Percentiles rank a stretch among this genome's conserved stretches.
These are phyloP conservation scores for Lepidochitona cinerea DNA, from an alignment of 2,888 invertebrate species.

Conservation along the genomic window DNA sequence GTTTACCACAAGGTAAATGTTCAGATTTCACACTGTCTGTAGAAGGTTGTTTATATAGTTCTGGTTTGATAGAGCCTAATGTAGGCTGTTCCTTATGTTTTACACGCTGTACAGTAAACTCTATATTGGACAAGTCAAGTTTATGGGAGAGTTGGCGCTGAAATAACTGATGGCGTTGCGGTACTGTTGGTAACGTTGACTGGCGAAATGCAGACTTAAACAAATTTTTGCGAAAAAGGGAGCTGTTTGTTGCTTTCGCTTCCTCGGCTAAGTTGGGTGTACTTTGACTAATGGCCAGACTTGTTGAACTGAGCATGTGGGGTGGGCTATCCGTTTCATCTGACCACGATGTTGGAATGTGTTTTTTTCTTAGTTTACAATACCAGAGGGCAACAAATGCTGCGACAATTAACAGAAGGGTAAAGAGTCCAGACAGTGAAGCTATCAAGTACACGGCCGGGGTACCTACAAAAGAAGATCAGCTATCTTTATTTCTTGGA, in stretches of 20 bases:
- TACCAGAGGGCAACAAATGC: slow-evolving; percentile 44
- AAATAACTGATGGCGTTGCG: slow-evolving; percentile 85
- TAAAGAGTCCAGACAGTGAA: slow-evolving; percentile 34
- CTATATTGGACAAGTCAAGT: slow-evolving; percentile 82
- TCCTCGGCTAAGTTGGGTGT: slow-evolving; percentile 59
- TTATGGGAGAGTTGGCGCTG: slow-evolving; percentile 86
- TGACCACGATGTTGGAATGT: slow-evolving; percentile 20
- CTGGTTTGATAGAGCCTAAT: slow-evolving; percentile 63
- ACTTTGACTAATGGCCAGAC: slow-evolving; percentile 63
- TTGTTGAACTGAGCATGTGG: background rate
- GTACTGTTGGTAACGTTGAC: slow-evolving; percentile 86
- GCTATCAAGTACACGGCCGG: slow-evolving; percentile 44
- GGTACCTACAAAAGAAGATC: too few species aligned
- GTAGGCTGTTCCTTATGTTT: slow-evolving; percentile 72
- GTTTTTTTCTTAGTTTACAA: slow-evolving; percentile 28
- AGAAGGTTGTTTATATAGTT: slow-evolving; percentile 73
- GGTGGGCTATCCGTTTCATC: slow-evolving; percentile 9
- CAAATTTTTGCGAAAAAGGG: slow-evolving; percentile 35
- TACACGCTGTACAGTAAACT: slow-evolving; percentile 77
- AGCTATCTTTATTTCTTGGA: too few species aligned
- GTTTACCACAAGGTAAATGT: slow-evolving; percentile 77
- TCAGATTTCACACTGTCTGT: slow-evolving; percentile 58
- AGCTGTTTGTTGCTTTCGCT: slow-evolving; percentile 17
- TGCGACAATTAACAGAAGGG: slow-evolving; percentile 36
- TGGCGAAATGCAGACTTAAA: slow-evolving; percentile 79